These are phyloP conservation scores for Nineta flava DNA, from an alignment of 2,888 invertebrate species.

Conservation along the genomic window DNA sequence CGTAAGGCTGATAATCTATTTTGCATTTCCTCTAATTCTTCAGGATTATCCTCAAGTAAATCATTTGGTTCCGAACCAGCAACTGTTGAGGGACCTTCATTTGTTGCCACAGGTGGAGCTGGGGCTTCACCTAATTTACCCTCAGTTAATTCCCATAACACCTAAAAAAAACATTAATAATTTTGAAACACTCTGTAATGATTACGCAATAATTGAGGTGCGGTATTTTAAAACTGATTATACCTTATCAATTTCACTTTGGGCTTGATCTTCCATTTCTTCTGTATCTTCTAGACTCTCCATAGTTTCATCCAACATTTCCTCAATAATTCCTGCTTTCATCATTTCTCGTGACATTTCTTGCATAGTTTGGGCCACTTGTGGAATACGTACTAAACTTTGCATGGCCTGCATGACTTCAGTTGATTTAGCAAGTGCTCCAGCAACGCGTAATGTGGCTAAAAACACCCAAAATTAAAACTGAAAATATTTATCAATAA, in stretches of 20 bases:
- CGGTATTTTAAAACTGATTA: conserved; percentile 2
- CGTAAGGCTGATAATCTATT: conserved; percentile 71
- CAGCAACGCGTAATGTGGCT: conserved; percentile 90
- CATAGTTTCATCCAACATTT: conserved; percentile 97
- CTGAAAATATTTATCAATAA: conserved; percentile 8
- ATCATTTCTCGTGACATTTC: conserved; percentile 99
- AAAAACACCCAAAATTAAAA: conserved; percentile 10
- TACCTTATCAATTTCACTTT: conserved; percentile 84
- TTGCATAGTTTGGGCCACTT: conserved; percentile 90
- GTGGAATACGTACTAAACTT: conserved; percentile 73
- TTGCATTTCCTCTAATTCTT: conserved; percentile 85
- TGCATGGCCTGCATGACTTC: conserved; percentile 99
- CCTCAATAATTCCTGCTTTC: conserved; percentile 96
- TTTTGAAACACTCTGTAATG: not conserved
- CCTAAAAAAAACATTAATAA: conserved; percentile 26
- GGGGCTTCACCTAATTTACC: conserved; percentile 89
- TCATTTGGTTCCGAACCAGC: conserved; percentile 33
- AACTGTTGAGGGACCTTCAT: conserved; percentile 35
- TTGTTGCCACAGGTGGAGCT: conserved; percentile 48
- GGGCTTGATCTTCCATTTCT: conserved; percentile 91
- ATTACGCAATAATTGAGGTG: not conserved
- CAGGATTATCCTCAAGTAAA: conserved; percentile 44
- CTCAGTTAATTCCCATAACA: conserved; percentile 77
- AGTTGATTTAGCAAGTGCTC: conserved; percentile 85
- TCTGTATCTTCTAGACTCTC: conserved; percentile 83